These are phyloP conservation scores for Laothoe populi DNA, from an alignment of 2,888 invertebrate species.

Conservation along the genomic window DNA sequence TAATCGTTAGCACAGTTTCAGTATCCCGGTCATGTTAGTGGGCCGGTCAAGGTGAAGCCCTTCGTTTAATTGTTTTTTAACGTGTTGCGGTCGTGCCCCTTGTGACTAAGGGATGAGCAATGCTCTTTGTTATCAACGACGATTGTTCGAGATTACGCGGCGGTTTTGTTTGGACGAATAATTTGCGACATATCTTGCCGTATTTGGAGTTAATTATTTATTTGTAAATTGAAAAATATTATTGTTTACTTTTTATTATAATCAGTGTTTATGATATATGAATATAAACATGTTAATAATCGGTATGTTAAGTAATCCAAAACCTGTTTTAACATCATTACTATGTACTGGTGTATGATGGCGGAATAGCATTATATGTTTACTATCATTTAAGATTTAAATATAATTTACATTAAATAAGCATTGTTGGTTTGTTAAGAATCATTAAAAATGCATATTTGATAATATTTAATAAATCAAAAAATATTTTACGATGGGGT, in stretches of 20 bases:
- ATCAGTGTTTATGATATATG: background rate
- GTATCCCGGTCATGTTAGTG: constrained; percentile 70
- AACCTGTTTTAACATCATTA: background rate
- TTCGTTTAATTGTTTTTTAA: constrained; percentile 58
- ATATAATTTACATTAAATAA: background rate
- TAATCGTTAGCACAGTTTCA: constrained; percentile 76
- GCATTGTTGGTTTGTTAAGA: too few species aligned
- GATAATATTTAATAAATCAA: too few species aligned
- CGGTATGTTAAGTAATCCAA: background rate
- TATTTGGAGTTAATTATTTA: background rate
- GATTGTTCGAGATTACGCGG: constrained; percentile 29
- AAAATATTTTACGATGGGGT: too few species aligned
- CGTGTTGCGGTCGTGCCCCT: constrained; percentile 47
- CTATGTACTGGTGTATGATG: background rate
- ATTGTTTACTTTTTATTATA: background rate
- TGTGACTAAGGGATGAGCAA: constrained; percentile 39
- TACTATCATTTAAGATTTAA: background rate
- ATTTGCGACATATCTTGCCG: constrained; percentile 8
- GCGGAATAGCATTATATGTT: background rate
- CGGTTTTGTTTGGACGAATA: constrained; percentile 26
- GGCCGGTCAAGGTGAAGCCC: constrained; percentile 72
- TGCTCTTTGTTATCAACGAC: constrained; percentile 30
- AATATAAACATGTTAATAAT: background rate
- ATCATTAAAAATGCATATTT: too few species aligned
- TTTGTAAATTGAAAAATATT: constrained; percentile 4